These are phyloP conservation scores for Morelia viridis DNA, from an alignment of 2,797 vertebrate genomes.

Conservation along the genomic window DNA sequence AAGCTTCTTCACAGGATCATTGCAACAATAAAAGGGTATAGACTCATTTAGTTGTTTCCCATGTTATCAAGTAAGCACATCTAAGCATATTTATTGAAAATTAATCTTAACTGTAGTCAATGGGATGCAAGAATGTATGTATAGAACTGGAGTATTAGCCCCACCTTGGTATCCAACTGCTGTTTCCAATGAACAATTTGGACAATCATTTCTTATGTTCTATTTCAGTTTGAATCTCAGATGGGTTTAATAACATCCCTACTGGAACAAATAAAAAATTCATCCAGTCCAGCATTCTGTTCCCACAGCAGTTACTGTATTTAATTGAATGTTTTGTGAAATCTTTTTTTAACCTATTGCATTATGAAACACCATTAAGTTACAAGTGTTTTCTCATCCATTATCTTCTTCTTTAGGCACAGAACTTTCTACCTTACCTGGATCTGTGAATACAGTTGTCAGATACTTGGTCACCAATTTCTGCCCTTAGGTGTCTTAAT, in stretches of 20 bases:
- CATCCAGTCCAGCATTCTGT: not conserved
- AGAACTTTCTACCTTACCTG: not conserved
- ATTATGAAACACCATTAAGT: not conserved
- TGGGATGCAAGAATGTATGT: not conserved
- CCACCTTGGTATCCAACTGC: not conserved
- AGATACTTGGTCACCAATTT: not conserved
- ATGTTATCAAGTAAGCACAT: not conserved
- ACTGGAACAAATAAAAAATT: not conserved
- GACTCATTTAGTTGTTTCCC: not conserved
- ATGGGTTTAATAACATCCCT: not conserved
- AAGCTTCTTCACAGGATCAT: not conserved
- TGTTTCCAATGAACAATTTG: constrained; percentile 18
- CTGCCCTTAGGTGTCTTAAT: not conserved
- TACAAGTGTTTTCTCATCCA: not conserved
- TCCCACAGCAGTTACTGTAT: not conserved
- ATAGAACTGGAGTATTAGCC: not conserved
- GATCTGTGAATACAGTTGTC: not conserved
- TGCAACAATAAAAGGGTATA: not conserved
- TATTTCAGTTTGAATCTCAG: not conserved
- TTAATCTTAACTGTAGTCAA: not conserved
- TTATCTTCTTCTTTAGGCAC: not conserved
- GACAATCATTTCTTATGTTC: not conserved
- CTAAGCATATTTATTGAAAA: not conserved
- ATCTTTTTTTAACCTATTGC: no score
- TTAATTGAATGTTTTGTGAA: not conserved